Conservation (phyloP, 2,113 vertebrate genomes). For the Xiphias gladius region DNA sequence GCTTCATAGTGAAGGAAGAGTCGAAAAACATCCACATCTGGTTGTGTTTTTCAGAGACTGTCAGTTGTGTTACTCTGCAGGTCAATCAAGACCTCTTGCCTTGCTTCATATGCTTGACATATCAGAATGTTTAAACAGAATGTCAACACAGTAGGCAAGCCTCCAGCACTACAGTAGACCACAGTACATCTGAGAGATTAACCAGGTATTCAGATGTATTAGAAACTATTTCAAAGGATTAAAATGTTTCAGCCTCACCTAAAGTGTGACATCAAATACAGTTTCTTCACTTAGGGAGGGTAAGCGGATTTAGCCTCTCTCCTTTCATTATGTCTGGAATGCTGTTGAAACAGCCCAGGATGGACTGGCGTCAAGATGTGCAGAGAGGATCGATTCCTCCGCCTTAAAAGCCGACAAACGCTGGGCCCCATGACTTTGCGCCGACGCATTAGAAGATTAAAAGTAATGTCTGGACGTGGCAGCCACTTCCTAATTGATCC, state of each 20-base stretch:
- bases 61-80: slow-evolving; percentile 32
- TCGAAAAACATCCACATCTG: slow-evolving; percentile 34
- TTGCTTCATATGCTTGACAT: slow-evolving; percentile 49
- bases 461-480: slow-evolving; percentile 82
- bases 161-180: slow-evolving; percentile 54
- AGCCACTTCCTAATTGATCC: slow-evolving; percentile 83
- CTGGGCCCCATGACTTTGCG: slow-evolving; percentile 65
- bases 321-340: slow-evolving; percentile 70
- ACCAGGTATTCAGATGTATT: slow-evolving; percentile 77
- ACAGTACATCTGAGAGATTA: slow-evolving; percentile 76
- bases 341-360: slow-evolving; percentile 68
- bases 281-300: slow-evolving; percentile 61
- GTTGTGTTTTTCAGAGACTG: slow-evolving; percentile 43
- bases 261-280: slow-evolving; percentile 77
- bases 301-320: slow-evolving; percentile 76
- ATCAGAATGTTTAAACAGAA: slow-evolving; percentile 65
- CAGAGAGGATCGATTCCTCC: slow-evolving; percentile 78
- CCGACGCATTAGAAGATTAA: slow-evolving; percentile 87
- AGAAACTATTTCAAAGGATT: slow-evolving; percentile 83
- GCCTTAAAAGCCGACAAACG: slow-evolving; percentile 73
- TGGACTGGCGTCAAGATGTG: slow-evolving; percentile 62
- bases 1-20: slow-evolving; percentile 28
- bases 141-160: slow-evolving; percentile 64
- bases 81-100: slow-evolving; percentile 61
- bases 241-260: slow-evolving; percentile 75